Base-by-base conservation (phyloP, 1,140 invertebrate species). In the Spodoptera litura region DNA sequence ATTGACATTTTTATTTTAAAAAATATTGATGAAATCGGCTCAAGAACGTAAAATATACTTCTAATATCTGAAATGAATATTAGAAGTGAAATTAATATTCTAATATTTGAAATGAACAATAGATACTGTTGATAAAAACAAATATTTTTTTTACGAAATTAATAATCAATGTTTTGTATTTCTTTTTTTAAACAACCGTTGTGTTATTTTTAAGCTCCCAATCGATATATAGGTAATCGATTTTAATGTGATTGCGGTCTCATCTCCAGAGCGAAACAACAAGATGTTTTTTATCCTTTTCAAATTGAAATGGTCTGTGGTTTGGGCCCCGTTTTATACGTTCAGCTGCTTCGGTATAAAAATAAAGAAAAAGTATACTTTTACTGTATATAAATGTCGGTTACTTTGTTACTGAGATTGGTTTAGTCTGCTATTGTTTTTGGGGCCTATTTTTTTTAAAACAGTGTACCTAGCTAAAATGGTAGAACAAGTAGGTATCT, bases 291-390 rank as follows among this genome's bases (percentile, higher is more conserved):
- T 64, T n/a, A 27, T 61, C 58, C 38, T 12, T 49, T 49, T 64
- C 35, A 25, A 44, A 64, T 44, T 44, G 38, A 20, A 64, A 10
- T 20, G 12, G 61, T 44, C n/a, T 83, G 83, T 71, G 81, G 81
- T 81, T 52, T 44, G 49, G 31, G 31, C 56, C 59, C 61, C 38
- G 64, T 84, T 89, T 89, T 89, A 86, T 87, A n/a, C 20, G 66
- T 51, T 82, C 87, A 85, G 84, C 84, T 87, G 88, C 68, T 83
- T 49, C 81, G 82, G 38, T 9, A 8, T 44, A 44, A 44, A 44
- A 44, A 44, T 44, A 44, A 44, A 44, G 38, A 44, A 44, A 44
- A 85, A 83, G 84, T 83, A 72, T 73, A 80, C 62, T 82, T 81
- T 82, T 84, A 74, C 81, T 70, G 38, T 44, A 44, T 44, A 51